A percentile compares a stretch with the other conserved stretches of the same genome.
Conservation (phyloP, 1,140 invertebrate species). For the Drosophila athabasca region DNA sequence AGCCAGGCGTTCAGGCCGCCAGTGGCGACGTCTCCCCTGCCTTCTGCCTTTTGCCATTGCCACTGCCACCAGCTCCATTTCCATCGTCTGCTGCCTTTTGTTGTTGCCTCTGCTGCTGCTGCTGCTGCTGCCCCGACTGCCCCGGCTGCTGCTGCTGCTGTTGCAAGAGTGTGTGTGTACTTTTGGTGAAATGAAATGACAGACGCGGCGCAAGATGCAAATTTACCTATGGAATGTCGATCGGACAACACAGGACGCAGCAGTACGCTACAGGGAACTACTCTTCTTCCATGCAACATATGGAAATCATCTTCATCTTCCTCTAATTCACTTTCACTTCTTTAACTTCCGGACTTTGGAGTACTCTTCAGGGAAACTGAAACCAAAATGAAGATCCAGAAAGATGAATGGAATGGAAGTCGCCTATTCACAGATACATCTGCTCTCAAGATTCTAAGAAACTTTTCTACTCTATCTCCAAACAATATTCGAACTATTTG, state of each 20-base stretch:
- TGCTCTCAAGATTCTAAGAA: no score
- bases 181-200: constrained; percentile 81
- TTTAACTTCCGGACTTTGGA: no score
- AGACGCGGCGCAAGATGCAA: constrained; percentile 78
- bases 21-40: constrained; percentile 60
- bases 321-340: no score
- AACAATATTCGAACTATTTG: no score
- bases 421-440: no score
- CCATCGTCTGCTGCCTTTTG: constrained; percentile 51
- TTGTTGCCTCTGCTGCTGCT: constrained; percentile 35
- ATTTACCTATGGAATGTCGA: constrained; percentile 78
- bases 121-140: constrained; percentile 27
- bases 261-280: constrained; percentile 28
- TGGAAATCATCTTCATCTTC: no score
- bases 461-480: no score
- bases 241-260: constrained; percentile 23
- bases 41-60: constrained; percentile 4
- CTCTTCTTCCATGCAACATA: no score
- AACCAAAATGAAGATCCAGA: no score
- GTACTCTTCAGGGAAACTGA: no score
- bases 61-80: constrained; percentile 30
- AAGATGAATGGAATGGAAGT: no score
- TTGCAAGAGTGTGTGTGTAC: constrained; percentile 56
- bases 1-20: constrained; percentile 68
- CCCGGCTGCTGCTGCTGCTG: constrained; percentile 32